A percentile compares a stretch with the other conserved stretches of the same genome.
These are phyloP conservation scores for Champsocephalus gunnari DNA, from an alignment of 2,797 vertebrate genomes.

Conservation along the genomic window DNA sequence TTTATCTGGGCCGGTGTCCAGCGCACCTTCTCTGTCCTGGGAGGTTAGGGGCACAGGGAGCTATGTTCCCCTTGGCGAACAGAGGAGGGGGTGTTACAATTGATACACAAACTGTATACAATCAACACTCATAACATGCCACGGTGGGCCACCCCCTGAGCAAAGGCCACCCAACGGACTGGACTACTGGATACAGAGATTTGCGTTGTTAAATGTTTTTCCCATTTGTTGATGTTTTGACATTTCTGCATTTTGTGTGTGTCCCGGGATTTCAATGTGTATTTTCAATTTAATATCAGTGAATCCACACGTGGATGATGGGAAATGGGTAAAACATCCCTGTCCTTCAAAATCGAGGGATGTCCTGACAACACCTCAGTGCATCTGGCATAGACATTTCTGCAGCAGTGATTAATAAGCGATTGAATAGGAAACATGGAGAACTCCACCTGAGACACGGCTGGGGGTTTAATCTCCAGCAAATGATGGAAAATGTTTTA, in stretches of 20 bases:
- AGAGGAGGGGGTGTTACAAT: constrained; percentile 63
- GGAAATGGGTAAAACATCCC: constrained; percentile 80
- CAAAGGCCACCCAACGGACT: constrained; percentile 74
- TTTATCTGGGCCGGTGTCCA: constrained; percentile 79
- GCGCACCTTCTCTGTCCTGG: constrained; percentile 76
- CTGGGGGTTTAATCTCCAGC: constrained; percentile 7
- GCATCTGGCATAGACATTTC: constrained; percentile 73
- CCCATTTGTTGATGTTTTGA: constrained; percentile 67
- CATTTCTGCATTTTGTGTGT: constrained; percentile 45
- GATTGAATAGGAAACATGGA: constrained; percentile 31
- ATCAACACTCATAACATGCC: constrained; percentile 61
- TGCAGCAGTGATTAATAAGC: constrained; percentile 56
- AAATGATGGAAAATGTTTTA: not conserved
- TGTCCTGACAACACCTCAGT: constrained; percentile 67
- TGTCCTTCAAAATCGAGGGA: constrained; percentile 65
- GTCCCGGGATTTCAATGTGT: constrained; percentile 62
- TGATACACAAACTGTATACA: constrained; percentile 67
- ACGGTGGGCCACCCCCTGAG: constrained; percentile 67
- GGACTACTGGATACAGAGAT: constrained; percentile 44
- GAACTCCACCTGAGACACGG: constrained; percentile 19
- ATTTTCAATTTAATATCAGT: constrained; percentile 71
- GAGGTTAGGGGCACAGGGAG: constrained; percentile 56
- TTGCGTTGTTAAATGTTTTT: constrained; percentile 55
- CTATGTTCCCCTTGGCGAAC: constrained; percentile 61
- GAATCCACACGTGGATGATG: constrained; percentile 52